Percentiles rank a stretch among this genome's conserved stretches.
Evolutionary conservation across 2,888 invertebrate genomes (phyloP).

Genomic region (Cephus nigrinus): DNA sequence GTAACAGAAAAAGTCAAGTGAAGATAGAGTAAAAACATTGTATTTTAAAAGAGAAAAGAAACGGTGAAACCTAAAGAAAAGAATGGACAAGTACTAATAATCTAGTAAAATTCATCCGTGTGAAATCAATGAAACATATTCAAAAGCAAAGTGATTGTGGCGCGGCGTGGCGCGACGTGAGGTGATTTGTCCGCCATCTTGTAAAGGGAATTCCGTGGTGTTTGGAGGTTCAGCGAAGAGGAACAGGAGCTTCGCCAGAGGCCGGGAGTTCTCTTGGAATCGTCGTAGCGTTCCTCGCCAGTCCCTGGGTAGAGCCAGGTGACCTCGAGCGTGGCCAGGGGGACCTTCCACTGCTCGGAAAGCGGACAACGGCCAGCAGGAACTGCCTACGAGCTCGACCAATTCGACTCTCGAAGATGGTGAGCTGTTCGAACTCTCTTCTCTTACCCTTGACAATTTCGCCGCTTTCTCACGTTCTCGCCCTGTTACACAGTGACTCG

Average conservation of each 20-base stretch:
- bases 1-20: not conserved
- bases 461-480: not conserved
- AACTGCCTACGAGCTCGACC: conserved; percentile 29
- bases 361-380: conserved; percentile 39
- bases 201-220: conserved; percentile 54
- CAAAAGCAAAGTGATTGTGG: conserved; percentile 19
- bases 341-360: conserved; percentile 31
- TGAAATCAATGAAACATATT: conserved; percentile 5
- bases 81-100: not conserved
- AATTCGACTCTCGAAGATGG: conserved; percentile 49
- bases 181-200: conserved; percentile 50
- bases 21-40: not conserved
- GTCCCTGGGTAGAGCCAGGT: conserved; percentile 51
- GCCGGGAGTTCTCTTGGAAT: conserved; percentile 53
- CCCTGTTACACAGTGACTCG: not conserved
- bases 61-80: not conserved
- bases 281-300: conserved; percentile 52
- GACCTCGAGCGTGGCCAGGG: conserved; percentile 51
- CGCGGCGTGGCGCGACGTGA: conserved; percentile 11
- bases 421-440: conserved; percentile 32
- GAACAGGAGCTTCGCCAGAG: conserved; percentile 50
- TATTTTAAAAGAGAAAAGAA: not conserved
- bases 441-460: not conserved
- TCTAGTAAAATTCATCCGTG: not conserved
- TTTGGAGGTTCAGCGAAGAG: conserved; percentile 52